Base-by-base conservation (phyloP, 2,113 vertebrate genomes). In the Carettochelys insculpta region DNA sequence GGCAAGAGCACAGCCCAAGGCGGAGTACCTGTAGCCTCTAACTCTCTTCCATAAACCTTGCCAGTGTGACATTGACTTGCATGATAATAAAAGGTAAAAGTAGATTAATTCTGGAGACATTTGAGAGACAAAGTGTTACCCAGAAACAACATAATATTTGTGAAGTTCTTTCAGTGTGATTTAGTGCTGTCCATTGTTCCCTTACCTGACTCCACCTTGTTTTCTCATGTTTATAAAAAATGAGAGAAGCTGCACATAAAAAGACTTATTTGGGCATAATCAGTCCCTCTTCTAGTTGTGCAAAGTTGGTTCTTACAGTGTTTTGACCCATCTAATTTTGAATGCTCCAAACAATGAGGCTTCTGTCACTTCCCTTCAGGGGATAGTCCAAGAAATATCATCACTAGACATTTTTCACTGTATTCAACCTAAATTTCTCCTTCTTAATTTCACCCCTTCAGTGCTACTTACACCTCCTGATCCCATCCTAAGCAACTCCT, bases 31-130 rank as follows among this genome's bases (percentile, higher is more conserved):
- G 83, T 78, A 24, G 1, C 38, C 43, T 16, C 81, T 19, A 0
- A 58, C 27, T 58, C 14, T 29, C 80, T 88, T 87, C 78, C 80
- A 81, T 77, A 92, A 89, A 31, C 56, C 47, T 87, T 92, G 45
- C 54, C 77, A 88, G 52, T 77, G 41, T 58, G 88, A 81, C 50
- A 8, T 2, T 11, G 94, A 61, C 83, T 82, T 89, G 91, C 54
- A 65, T 31, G 2, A 58, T 68, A 17, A 38, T 47, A 54, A 50
- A 84, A 82, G 82, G 89, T 94, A 92, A 91, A 91, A 95, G 92
- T 22, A 94, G 90, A 89, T 90, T 93, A 88, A 95, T 92, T 96
- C 82, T 61, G 43, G 91, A 89, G 88, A 92, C 80, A 93, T 47
- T 5, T 54, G 80, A 85, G 71, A 77, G 84, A 68, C 93, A 92